These are phyloP conservation scores for Drosophila repletoides DNA, from an alignment of 1,140 invertebrate genomes.

Conservation along the genomic window DNA sequence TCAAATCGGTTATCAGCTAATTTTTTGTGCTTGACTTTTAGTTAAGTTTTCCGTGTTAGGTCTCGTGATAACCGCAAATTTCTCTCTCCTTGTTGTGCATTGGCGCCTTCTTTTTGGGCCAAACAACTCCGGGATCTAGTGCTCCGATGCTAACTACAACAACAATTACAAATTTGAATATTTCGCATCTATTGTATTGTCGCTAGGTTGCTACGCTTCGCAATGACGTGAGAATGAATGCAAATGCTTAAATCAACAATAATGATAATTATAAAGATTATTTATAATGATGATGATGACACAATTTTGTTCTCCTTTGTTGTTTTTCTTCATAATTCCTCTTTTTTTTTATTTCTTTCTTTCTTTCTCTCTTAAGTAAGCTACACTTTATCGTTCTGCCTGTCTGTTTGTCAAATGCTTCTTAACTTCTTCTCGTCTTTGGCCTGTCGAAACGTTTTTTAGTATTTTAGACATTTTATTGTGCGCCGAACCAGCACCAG, in stretches of 20 bases:
- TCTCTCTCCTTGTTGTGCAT: neutral
- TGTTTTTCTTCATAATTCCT: neutral
- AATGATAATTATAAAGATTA: constrained; percentile 33
- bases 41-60: neutral
- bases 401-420: constrained; percentile 13
- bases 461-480: constrained; percentile 11
- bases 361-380: constrained; percentile 13
- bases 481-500: constrained; percentile 25
- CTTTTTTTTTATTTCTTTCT: neutral
- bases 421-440: neutral
- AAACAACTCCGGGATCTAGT: no score
- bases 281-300: constrained; percentile 32
- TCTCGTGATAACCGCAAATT: constrained; percentile 31
- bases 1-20: no score
- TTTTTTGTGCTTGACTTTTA: neutral
- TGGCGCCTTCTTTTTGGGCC: constrained; percentile 1
- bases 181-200: constrained; percentile 21
- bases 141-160: constrained; percentile 19
- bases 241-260: constrained; percentile 39
- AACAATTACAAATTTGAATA: constrained; percentile 27
- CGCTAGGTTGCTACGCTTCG: neutral
- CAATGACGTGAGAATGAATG: constrained; percentile 40
- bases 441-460: neutral
- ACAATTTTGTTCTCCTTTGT: constrained; percentile 14
- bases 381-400: constrained; percentile 12